These are phyloP conservation scores for Temnopleurus reevesii DNA, from an alignment of 53 echinoderm and acorn worm genomes.

Conservation along the genomic window DNA sequence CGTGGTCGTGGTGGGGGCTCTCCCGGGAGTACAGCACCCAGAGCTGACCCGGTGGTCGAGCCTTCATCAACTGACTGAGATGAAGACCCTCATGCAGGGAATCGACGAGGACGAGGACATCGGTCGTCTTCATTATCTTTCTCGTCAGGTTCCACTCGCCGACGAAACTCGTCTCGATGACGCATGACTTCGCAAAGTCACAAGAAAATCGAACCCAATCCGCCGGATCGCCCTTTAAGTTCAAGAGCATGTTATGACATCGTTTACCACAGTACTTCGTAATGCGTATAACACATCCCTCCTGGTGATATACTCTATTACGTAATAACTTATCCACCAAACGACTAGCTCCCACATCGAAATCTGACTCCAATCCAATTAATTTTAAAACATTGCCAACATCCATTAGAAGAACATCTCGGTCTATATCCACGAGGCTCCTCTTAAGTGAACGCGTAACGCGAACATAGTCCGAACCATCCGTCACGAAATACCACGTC, in stretches of 20 bases:
- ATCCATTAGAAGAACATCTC: conserved; percentile 3
- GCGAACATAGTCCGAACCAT: not conserved
- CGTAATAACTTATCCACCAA: conserved; percentile 11
- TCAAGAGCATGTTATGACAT: not conserved
- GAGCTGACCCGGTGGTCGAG: conserved; percentile 24
- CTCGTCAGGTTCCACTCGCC: not conserved
- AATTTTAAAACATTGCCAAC: not conserved
- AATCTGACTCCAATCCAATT: not conserved
- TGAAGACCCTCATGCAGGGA: conserved; percentile 27
- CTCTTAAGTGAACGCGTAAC: not conserved
- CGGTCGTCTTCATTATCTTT: not conserved
- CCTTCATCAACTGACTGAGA: not conserved
- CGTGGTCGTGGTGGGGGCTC: conserved; percentile 44
- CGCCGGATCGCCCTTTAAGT: not conserved
- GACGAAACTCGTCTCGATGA: conserved; percentile 7
- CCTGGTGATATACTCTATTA: not conserved
- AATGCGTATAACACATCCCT: conserved; percentile 23
- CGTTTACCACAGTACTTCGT: conserved; percentile 12
- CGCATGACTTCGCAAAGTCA: not conserved
- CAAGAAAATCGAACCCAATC: conserved; percentile 4
- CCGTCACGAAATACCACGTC: not conserved
- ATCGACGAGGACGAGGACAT: not conserved
- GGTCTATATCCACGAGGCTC: not conserved
- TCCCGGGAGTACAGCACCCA: conserved; percentile 42
- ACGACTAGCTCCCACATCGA: not conserved